These are phyloP conservation scores for Eugnorisma glareosa DNA, from an alignment of 2,888 invertebrate genomes.

Conservation along the genomic window DNA sequence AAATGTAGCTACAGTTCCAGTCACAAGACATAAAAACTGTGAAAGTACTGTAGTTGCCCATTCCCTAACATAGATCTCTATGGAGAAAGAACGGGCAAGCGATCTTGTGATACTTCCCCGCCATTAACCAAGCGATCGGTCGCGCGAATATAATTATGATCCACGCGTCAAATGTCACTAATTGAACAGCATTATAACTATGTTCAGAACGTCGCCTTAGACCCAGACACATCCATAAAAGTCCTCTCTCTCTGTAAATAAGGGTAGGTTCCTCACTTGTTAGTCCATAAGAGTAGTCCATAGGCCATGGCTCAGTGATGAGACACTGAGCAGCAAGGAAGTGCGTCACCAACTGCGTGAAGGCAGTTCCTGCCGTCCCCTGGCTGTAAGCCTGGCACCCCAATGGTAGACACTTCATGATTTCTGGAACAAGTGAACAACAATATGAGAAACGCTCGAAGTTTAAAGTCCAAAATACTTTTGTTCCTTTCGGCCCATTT, in stretches of 20 bases:
- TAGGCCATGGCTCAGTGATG: slow-evolving; percentile 81
- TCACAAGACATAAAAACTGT: too few relatives aligned
- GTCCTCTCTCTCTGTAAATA: not conserved
- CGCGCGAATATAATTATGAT: not conserved
- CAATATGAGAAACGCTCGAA: not conserved
- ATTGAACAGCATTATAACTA: not conserved
- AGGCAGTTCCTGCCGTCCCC: slow-evolving; percentile 78
- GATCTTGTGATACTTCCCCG: too few relatives aligned
- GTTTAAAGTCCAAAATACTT: not conserved
- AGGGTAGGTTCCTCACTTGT: slow-evolving; percentile 71
- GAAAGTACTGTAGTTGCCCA: too few relatives aligned
- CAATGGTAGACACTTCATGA: slow-evolving; percentile 76
- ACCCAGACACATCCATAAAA: not conserved
- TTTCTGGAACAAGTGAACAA: slow-evolving; percentile 49
- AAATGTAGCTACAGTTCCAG: too few relatives aligned
- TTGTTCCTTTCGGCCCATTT: not conserved
- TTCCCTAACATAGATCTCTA: too few relatives aligned
- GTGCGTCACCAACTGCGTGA: slow-evolving; percentile 80
- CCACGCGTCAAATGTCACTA: not conserved
- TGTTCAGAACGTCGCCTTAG: not conserved
- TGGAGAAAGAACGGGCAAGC: too few relatives aligned
- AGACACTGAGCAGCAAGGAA: slow-evolving; percentile 83
- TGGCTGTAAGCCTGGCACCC: slow-evolving; percentile 73
- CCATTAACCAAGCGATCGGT: not conserved
- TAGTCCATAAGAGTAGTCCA: slow-evolving; percentile 76